Evolutionary conservation across 1,140 invertebrate genomes (phyloP), one percentile per base, ranked within the genome.

Genomic region (Drosophila dunni): DNA sequence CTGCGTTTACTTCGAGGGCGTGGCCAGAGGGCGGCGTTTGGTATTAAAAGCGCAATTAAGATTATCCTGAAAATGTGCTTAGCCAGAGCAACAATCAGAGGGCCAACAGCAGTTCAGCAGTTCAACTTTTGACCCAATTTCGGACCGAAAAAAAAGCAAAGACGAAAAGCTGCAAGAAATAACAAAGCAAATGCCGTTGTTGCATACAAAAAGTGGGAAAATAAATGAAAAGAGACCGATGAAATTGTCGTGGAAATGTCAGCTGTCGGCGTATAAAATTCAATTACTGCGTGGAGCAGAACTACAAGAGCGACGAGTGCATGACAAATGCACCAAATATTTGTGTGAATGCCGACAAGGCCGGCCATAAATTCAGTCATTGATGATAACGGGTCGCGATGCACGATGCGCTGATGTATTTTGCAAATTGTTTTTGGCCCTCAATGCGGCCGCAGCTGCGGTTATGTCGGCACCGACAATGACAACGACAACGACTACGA

Each of bases 91-190:
- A 69, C 71, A 69, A 51, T 34, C 10, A 38, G 33, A 10, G 24
- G 64, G 51, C 51, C 72, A 76, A 45, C 62, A 64, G 62, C 54
- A 58, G 24, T 29, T 29, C 24, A 29, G 64, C 74, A 42, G 45
- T 70, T 69, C 69, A 70, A 65, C 71, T 82, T 77, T 83, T 83
- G 79, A 83, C 83, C 83, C 68, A 79, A 77, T 86, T 88, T 71
- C 36, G 50, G 53, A 54, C 62, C 11, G 40, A 78, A 15, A 63
- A 69, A 40, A 50, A 34, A 34, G 34, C 17, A 48, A 42, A 53
- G 40, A 6, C 38, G 45, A 57, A 63, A 53, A 8, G 20, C 48
- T 46, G 44, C 17, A 20, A 42, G 53, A 36, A 45, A 58, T 40
- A 71, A 44, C 10, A 44, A 58, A 44, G 40, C 17, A 62, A 34